Base-by-base conservation (phyloP, 2,888 invertebrate genomes). In the Ornithoptera priamus region DNA sequence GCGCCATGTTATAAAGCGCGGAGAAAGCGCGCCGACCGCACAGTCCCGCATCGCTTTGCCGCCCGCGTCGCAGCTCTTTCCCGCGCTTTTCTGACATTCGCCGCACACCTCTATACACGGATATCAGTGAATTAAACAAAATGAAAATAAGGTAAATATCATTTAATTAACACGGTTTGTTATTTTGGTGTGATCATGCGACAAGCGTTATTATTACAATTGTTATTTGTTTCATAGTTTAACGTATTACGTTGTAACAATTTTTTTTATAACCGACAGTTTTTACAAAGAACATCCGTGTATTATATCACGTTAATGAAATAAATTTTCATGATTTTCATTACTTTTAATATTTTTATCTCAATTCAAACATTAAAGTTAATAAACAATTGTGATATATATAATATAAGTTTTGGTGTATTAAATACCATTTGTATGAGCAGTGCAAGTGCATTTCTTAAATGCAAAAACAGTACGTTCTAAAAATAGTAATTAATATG, bases 21-120 rank as follows among this genome's bases (percentile, higher is more conserved):
- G 92, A 88, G 92, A 92, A 92, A 92, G 92, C 90, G 84, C 84
- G 78, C 78, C 82, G 82, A 74, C 73, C 83, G 81, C 85, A 85
- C 81, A 79, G 78, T 78, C 74, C 75, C 71, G 71, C 62, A 71
- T 72, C 73, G 72, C 65, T 69, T 67, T 65, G 71, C 75, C 70
- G 65, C 72, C 67, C 74, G 82, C 81, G 82, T 78, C 79, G 75
- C 79, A 80, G 73, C 71, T 67, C 79, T 78, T 79, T 81, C 82
- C 83, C 86, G 88, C 83, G 85, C 81, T 83, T 87, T 85, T 85
- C 80, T 80, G 79, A 80, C 81, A 77, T 78, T 79, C 73, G 39
- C 77, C 80, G 88, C 88, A 85, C 85, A 85, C 79, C 80, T 79
- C 82, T 78, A 20, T 57, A 77, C 75, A 76, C 80, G 81, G 81